phyloP scores from a whole-genome alignment of 35 echinoderm and acorn worm species.

The Lytechinus pictus region DNA sequence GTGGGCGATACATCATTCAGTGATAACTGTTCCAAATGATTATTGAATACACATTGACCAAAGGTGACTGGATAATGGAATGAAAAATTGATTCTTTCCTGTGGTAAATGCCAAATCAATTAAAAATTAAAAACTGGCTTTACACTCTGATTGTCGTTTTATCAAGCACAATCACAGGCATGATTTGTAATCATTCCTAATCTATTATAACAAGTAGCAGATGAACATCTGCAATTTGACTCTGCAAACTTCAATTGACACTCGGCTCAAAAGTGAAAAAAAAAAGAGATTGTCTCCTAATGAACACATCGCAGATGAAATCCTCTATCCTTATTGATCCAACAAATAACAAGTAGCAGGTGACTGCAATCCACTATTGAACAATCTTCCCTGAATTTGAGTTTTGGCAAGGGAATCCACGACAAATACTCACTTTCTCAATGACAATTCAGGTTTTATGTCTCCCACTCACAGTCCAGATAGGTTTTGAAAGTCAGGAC shows the following conservation, averaged over 20 bases:
- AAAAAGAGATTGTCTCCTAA: background rate
- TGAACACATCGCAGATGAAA: background rate
- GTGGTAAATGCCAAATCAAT: constrained; percentile 12
- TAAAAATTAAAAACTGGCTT: background rate
- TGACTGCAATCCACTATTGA: background rate
- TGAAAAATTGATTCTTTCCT: background rate
- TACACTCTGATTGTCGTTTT: background rate
- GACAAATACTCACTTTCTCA: background rate
- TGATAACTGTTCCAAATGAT: background rate
- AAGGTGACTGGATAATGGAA: background rate
- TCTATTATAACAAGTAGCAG: too few species aligned
- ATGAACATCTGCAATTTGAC: too few species aligned
- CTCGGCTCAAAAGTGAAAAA: too few species aligned
- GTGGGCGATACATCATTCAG: background rate
- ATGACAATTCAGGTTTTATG: background rate
- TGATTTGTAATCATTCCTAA: too few species aligned
- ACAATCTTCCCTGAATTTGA: background rate
- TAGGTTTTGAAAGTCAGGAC: background rate
- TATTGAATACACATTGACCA: background rate
- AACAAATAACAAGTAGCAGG: background rate
- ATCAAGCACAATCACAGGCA: too few species aligned
- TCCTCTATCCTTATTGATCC: background rate
- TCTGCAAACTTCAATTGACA: too few species aligned
- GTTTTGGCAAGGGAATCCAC: background rate
- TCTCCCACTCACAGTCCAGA: background rate